phyloP scores from a whole-genome alignment of 2,113 vertebrate genomes.

The Dromiciops gliroides region DNA sequence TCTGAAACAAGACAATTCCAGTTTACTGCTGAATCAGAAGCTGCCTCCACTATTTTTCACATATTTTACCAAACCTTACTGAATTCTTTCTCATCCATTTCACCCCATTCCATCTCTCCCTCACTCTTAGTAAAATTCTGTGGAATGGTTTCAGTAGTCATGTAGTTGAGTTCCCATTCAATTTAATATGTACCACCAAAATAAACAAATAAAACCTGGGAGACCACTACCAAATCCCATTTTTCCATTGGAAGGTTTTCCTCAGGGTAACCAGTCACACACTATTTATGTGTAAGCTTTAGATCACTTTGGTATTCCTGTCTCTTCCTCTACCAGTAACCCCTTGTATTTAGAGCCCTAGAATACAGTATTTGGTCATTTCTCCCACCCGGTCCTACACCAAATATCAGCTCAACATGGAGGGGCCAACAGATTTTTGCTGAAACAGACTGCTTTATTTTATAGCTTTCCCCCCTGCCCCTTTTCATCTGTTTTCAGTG shows the following conservation, averaged over 20 bases:
- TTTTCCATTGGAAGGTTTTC: not conserved
- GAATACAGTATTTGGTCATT: not conserved
- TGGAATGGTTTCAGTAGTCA: not conserved
- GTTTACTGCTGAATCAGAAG: constrained; percentile 31
- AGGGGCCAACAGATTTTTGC: not conserved
- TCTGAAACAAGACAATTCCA: not conserved
- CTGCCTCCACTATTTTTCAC: not conserved
- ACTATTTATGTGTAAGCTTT: not conserved
- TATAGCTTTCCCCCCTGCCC: not conserved
- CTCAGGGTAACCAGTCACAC: not conserved
- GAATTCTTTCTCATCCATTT: not conserved
- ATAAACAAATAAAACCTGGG: not conserved
- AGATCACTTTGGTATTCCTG: not conserved
- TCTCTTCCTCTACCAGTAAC: not conserved
- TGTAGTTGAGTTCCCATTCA: not conserved
- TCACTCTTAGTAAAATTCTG: constrained; percentile 8
- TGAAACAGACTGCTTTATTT: not conserved
- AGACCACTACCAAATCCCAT: not conserved
- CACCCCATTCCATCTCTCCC: not conserved
- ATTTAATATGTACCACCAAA: not conserved
- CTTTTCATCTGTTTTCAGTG: not conserved
- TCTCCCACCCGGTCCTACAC: not conserved
- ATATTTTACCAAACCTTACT: not conserved
- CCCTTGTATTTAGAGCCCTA: not conserved
- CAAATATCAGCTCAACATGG: not conserved